These are phyloP conservation scores for Romanogobio albipinnatus DNA, from an alignment of 2,113 vertebrate species.

Conservation along the genomic window DNA sequence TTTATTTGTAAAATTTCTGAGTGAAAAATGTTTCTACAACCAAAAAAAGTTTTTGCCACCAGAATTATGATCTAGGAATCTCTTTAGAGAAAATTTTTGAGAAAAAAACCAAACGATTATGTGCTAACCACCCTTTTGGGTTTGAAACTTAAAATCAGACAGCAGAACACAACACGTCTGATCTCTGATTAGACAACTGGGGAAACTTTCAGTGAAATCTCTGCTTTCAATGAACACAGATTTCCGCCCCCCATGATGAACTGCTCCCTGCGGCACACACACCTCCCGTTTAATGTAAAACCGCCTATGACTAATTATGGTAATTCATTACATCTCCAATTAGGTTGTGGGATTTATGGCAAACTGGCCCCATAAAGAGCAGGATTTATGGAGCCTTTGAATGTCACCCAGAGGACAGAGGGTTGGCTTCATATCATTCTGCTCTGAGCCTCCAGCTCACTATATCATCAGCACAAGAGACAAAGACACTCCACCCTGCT, in stretches of 20 bases:
- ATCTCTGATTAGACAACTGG: slow-evolving; percentile 39
- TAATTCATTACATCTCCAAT: slow-evolving; percentile 99
- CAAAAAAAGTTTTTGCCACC: not conserved
- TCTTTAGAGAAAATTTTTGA: not conserved
- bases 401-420: slow-evolving; percentile 99
- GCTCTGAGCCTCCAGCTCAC: slow-evolving; percentile 88
- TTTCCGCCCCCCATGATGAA: slow-evolving; percentile 34
- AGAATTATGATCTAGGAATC: not conserved
- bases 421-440: slow-evolving; percentile 93
- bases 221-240: slow-evolving; percentile 28
- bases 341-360: slow-evolving; percentile 97
- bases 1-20: not conserved
- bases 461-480: slow-evolving; percentile 72
- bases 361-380: slow-evolving; percentile 94
- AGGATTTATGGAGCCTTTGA: slow-evolving; percentile 99
- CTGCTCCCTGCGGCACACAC: slow-evolving; percentile 79
- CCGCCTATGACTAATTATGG: slow-evolving; percentile 99
- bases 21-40: not conserved
- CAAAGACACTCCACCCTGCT: slow-evolving; percentile 56
- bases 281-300: slow-evolving; percentile 89
- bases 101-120: no score
- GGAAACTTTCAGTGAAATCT: slow-evolving; percentile 33
- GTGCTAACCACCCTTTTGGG: not conserved
- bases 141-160: slow-evolving; percentile 13
- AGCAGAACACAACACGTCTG: slow-evolving; percentile 13